These are phyloP conservation scores for Martes martes DNA, from an alignment of 2,113 vertebrate genomes.

Conservation along the genomic window DNA sequence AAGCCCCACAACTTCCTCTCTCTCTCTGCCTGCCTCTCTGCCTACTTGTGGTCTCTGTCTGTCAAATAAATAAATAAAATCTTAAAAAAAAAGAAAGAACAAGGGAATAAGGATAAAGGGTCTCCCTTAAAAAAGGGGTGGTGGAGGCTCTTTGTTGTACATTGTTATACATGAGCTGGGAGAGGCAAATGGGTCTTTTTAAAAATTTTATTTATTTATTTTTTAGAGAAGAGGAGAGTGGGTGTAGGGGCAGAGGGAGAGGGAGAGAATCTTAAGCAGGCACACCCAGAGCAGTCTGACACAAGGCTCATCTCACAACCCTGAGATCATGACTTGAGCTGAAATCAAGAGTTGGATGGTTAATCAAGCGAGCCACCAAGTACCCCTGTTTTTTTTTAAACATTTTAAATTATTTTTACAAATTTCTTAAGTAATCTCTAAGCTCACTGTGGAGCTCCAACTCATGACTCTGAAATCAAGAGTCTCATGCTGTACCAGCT, in stretches of 20 bases:
- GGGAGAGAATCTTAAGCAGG: not conserved
- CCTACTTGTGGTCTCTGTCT: too few species aligned
- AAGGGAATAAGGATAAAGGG: not conserved
- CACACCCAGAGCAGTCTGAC: not conserved
- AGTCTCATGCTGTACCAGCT: slow-evolving; percentile 99
- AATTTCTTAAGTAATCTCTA: not conserved
- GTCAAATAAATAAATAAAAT: too few species aligned
- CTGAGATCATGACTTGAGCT: not conserved
- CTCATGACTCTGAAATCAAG: slow-evolving; percentile 97
- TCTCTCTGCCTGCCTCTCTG: too few species aligned
- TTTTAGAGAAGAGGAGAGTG: not conserved
- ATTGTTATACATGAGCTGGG: not conserved
- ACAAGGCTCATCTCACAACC: not conserved
- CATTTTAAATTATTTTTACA: not conserved
- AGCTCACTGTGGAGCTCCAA: slow-evolving; percentile 91
- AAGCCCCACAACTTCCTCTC: too few species aligned
- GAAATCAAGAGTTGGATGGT: not conserved
- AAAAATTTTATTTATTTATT: not conserved
- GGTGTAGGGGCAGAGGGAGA: not conserved
- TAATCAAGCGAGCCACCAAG: not conserved
- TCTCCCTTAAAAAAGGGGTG: not conserved
- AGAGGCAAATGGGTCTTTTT: not conserved
- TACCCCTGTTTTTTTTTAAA: not conserved
- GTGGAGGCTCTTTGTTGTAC: not conserved
- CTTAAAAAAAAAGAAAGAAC: not conserved